Evolutionary conservation across 2,113 vertebrate species (phyloP), one percentile per base, ranked within the genome.

Genomic region (Rana temporaria): DNA sequence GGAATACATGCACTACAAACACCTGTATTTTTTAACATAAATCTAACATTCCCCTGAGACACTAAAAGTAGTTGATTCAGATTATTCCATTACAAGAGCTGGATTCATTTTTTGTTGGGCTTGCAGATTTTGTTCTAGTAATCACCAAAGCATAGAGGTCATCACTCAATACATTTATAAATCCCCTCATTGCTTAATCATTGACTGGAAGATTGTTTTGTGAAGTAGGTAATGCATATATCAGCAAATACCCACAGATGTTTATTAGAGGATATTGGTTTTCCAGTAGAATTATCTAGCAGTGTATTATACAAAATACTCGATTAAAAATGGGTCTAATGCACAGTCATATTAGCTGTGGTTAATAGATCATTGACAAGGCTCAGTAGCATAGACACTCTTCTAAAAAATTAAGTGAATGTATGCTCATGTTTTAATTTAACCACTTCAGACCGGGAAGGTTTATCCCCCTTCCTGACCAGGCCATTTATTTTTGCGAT

Each of bases 171-270:
- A 34, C 18, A 55, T 53, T 24, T 24, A 48, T 48, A 15, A n/a
- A 55, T 62, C 53, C 26, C 4, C 42, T 34, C 66, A 78, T 78
- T 55, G 75, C 75, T 78, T 78, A 78, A 30, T 42, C 38, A 66
- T 48, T 26, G 60, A 62, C 57, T 60, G 18, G 59, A 65, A 52
- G 59, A 64, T 66, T 78, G 17, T 65, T 78, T 30, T 53, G 62
- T 48, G 22, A 55, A 48, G 65, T 65, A 53, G 48, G 17, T 66
- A 78, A 66, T 66, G 75, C 48, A 66, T 65, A 24, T 22, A 56
- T 78, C 63, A 67, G 76, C 63, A 78, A 15, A 53, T 67, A 65
- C 24, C 16, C 75, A 65, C 56, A 52, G 75, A 59, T 74, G 19
- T 74, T 42, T 19, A 62, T 20, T 34, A 17, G 19, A 75, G 17